A percentile compares a stretch with the other conserved stretches of the same genome.
Conservation (phyloP, 2,797 vertebrate species). For the Myotis myotis region DNA sequence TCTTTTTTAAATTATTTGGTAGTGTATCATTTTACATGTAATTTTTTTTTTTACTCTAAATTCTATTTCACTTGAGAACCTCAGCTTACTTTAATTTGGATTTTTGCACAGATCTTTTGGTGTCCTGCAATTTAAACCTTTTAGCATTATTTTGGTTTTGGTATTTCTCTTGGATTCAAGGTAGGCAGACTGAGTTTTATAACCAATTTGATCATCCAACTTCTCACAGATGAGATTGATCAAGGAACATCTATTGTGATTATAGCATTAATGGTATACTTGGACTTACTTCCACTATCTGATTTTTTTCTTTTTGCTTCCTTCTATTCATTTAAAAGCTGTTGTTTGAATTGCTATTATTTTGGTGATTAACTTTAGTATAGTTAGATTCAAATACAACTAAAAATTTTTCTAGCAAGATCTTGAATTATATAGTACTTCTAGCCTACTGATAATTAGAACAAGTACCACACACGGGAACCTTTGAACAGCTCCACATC, state of each 20-base stretch:
- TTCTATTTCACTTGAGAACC: neutral
- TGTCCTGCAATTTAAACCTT: neutral
- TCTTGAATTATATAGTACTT: neutral
- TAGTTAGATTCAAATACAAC: neutral
- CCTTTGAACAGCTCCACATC: neutral
- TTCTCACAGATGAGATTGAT: neutral
- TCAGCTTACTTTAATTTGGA: neutral
- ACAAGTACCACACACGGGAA: neutral
- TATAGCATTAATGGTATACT: neutral
- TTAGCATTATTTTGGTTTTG: neutral
- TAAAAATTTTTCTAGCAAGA: neutral
- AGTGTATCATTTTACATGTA: neutral
- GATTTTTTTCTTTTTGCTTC: neutral
- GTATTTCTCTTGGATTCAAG: neutral
- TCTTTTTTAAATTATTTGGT: neutral
- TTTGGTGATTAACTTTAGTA: neutral
- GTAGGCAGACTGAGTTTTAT: neutral
- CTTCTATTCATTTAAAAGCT: neutral
- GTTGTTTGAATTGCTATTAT: neutral
- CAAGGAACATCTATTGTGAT: neutral
- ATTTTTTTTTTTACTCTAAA: neutral
- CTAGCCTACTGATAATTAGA: neutral
- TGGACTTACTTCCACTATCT: neutral
- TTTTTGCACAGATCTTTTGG: constrained; percentile 23
- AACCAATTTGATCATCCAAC: neutral